phyloP scores from a whole-genome alignment of 2,113 vertebrate genomes.

The Chionis minor region DNA sequence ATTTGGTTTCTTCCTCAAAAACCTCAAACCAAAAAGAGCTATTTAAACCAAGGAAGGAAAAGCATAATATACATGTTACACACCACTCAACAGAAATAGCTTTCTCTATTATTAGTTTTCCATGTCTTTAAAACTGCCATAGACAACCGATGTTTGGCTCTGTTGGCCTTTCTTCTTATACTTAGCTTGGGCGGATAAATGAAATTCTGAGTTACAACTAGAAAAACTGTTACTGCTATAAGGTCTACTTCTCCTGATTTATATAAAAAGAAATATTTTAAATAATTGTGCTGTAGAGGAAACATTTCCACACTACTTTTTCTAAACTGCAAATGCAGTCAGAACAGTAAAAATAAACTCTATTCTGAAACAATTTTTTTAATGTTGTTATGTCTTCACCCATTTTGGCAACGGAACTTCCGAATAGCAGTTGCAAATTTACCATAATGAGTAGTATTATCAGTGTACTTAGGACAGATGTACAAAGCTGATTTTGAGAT shows the following conservation, averaged over 20 bases:
- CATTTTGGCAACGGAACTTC: not conserved
- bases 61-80: slow-evolving; percentile 61
- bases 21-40: slow-evolving; percentile 67
- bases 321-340: not conserved
- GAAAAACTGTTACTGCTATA: not conserved
- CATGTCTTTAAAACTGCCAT: slow-evolving; percentile 38
- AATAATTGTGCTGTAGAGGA: not conserved
- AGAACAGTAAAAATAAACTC: not conserved
- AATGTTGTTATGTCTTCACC: not conserved
- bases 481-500: not conserved
- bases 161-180: too few relatives aligned
- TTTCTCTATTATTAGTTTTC: slow-evolving; percentile 69
- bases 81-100: slow-evolving; percentile 58
- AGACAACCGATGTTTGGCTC: slow-evolving; percentile 40
- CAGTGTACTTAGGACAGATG: not conserved
- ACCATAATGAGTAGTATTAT: not conserved
- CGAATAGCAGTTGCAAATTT: not conserved
- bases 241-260: not conserved
- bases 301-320: not conserved
- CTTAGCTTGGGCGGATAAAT: not conserved
- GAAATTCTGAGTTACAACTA: slow-evolving; percentile 8
- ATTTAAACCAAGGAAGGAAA: slow-evolving; percentile 71
- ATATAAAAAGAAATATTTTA: not conserved
- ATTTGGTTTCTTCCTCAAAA: slow-evolving; percentile 71
- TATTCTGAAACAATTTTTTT: not conserved